A percentile compares a stretch with the other conserved stretches of the same genome.
Evolutionary conservation across 2,888 invertebrate species (phyloP).

Genomic region (Phengaris arion): DNA sequence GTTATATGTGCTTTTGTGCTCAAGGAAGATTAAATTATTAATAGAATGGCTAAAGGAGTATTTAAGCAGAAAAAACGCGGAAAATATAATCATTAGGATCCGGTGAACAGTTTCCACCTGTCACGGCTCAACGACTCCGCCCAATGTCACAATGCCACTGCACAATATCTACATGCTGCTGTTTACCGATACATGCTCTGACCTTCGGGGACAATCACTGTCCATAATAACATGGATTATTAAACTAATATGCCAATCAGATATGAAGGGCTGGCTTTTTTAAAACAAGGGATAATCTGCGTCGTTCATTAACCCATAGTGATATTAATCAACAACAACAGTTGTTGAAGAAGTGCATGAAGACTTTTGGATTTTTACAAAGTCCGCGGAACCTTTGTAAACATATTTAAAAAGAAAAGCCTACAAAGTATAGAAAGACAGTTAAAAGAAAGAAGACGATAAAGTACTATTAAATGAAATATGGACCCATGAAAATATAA

Average conservation of each 20-base stretch:
- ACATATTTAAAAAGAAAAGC: neutral
- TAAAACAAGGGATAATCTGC: neutral
- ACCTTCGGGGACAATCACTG: neutral
- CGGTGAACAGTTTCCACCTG: slow-evolving; percentile 38
- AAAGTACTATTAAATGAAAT: neutral
- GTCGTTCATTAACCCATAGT: neutral
- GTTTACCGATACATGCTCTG: neutral
- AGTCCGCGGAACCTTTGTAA: neutral
- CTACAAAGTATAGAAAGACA: neutral
- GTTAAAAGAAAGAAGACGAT: slow-evolving; percentile 1
- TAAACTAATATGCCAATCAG: neutral
- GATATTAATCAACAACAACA: neutral
- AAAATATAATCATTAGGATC: neutral
- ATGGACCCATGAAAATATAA: neutral
- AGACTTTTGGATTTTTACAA: neutral
- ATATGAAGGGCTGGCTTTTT: neutral
- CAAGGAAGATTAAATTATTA: neutral
- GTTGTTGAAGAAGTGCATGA: neutral
- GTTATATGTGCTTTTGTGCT: too few species aligned
- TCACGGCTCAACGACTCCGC: slow-evolving; percentile 58
- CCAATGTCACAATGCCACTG: slow-evolving; percentile 63
- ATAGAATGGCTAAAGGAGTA: neutral
- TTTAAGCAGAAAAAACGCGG: neutral
- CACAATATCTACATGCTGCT: slow-evolving; percentile 26
- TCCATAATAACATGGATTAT: neutral